Conservation (phyloP, 2,797 vertebrate species). For the Vultur gryphus region DNA sequence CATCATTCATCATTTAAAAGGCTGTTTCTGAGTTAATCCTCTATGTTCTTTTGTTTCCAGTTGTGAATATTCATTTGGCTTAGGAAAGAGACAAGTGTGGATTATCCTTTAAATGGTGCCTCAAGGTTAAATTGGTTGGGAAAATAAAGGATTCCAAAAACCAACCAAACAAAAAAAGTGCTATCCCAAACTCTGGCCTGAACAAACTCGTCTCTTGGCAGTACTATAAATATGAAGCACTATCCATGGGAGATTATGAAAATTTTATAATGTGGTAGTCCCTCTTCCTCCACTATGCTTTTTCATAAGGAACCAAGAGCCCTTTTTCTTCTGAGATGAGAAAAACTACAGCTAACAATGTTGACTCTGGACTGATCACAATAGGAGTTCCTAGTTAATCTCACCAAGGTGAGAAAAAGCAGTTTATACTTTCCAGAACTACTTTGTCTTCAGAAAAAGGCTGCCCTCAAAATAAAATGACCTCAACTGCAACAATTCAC, state of each 20-base stretch:
- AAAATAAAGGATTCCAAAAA: conserved; percentile 1
- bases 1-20: conserved; percentile 45
- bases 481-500: neutral
- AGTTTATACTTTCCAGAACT: neutral
- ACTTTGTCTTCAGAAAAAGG: neutral
- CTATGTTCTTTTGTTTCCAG: conserved; percentile 8
- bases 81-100: neutral
- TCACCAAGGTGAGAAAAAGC: conserved; percentile 1
- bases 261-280: neutral
- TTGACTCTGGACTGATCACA: neutral
- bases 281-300: neutral
- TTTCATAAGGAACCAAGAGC: neutral
- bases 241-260: neutral
- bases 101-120: neutral
- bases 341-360: neutral
- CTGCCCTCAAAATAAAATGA: neutral
- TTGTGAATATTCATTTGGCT: conserved; percentile 27
- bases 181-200: neutral
- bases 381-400: neutral
- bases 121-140: neutral
- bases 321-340: neutral
- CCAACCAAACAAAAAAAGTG: neutral
- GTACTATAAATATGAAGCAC: neutral
- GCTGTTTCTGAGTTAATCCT: conserved; percentile 25
- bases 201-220: neutral